Conservation (phyloP, 1,140 invertebrate genomes). For the Drosophila truncata region DNA sequence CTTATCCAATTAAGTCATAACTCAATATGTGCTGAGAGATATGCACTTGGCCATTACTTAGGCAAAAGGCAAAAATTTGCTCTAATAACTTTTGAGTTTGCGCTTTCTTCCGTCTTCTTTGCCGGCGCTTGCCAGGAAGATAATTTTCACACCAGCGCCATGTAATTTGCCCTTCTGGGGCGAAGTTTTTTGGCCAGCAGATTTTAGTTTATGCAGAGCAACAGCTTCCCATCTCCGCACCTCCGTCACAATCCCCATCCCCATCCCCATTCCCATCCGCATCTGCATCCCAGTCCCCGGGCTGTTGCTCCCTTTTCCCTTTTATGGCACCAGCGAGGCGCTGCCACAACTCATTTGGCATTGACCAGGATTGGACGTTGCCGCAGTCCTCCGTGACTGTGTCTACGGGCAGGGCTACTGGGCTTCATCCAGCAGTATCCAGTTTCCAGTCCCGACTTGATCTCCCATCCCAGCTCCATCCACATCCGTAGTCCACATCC, state of each 20-base stretch:
- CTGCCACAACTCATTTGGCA: constrained; percentile 79
- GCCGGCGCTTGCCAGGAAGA: constrained; percentile 59
- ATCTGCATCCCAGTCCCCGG: neutral
- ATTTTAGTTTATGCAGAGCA: constrained; percentile 64
- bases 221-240: constrained; percentile 52
- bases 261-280: too few relatives aligned
- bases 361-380: constrained; percentile 63
- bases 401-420: constrained; percentile 29
- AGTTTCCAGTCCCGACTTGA: constrained; percentile 21
- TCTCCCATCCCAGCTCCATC: constrained; percentile 25
- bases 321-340: constrained; percentile 74
- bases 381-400: constrained; percentile 55
- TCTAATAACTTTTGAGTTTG: constrained; percentile 77
- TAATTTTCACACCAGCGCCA: constrained; percentile 73
- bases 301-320: constrained; percentile 39
- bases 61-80: constrained; percentile 75
- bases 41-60: constrained; percentile 80
- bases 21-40: constrained; percentile 81
- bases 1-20: constrained; percentile 83
- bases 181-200: constrained; percentile 56
- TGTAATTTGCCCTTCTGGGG: constrained; percentile 48
- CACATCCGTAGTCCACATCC: constrained; percentile 57
- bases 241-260: neutral
- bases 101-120: constrained; percentile 64
- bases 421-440: constrained; percentile 9